Evolutionary conservation across 2,113 vertebrate genomes (phyloP), one percentile per base, ranked within the genome.

Genomic region (Chamaetylas fuelleborni): DNA sequence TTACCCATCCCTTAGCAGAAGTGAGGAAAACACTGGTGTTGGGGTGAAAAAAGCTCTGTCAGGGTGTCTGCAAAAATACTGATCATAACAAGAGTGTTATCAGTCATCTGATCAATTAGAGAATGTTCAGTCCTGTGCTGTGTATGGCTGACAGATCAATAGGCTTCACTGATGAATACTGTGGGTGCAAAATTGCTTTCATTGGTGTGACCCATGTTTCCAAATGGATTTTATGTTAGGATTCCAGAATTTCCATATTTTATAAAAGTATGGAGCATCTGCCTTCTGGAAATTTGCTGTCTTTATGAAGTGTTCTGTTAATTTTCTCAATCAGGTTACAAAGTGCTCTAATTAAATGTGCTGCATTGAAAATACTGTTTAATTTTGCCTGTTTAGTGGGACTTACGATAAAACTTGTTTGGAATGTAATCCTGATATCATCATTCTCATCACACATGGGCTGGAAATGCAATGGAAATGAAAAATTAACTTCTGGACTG

Each of bases 401-500:
- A 15, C 15, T 51, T 16, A 64, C 19, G 48, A 60, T 45, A 81
- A 91, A 86, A 57, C 7, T 50, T 71, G 12, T 76, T 64, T 79
- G 61, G 61, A 88, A 65, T 76, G 61, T 72, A 54, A 56, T 83
- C 43, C 34, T 86, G 45, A 8, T 57, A n/a, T 71, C 43, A 56
- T 56, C 23, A 20, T 92, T 86, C 61, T 89, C 48, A 81, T 84
- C 48, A 69, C 22, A 28, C 31, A 16, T 56, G 36, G 53, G 17
- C 61, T 93, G 54, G 43, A 58, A 56, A 40, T 62, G 47, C 34
- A 43, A 20, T 56, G 57, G 73, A 93, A 95, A 74, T 82, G 25
- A 93, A 81, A 89, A 90, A 87, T 64, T 89, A 83, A 91, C 31
- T 89, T 74, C n/a, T 84, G 73, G 54, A 28, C 73, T 76, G 65